Evolutionary conservation across 1,140 invertebrate species (phyloP).

Genomic region (Pseudomyrmex pallidus): DNA sequence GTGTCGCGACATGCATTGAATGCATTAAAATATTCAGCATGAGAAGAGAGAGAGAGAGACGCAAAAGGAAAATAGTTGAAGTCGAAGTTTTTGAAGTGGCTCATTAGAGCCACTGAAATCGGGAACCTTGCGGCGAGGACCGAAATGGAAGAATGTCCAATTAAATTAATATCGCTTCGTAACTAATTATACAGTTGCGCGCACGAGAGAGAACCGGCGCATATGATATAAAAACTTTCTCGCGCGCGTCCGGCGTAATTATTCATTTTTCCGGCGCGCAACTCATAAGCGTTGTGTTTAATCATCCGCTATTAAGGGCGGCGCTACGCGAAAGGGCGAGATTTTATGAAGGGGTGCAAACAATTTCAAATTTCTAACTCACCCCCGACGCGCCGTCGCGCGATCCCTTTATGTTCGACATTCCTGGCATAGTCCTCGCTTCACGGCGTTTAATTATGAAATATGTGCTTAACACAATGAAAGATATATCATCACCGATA

Average conservation of each 20-base stretch:
- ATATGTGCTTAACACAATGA: slow-evolving; percentile 72
- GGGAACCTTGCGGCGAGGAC: not conserved
- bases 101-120: not conserved
- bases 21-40: slow-evolving; percentile 7
- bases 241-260: slow-evolving; percentile 29
- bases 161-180: slow-evolving; percentile 55
- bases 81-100: not conserved
- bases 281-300: slow-evolving; percentile 58
- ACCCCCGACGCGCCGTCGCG: slow-evolving; percentile 58
- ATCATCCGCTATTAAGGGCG: slow-evolving; percentile 60
- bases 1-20: not conserved
- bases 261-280: slow-evolving; percentile 51
- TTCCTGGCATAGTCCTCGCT: slow-evolving; percentile 64
- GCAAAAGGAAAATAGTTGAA: slow-evolving; percentile 24
- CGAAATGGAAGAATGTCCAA: slow-evolving; percentile 39
- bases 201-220: not conserved
- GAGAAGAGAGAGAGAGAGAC: no score
- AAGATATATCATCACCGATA: slow-evolving; percentile 62
- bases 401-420: slow-evolving; percentile 69
- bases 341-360: slow-evolving; percentile 68
- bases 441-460: slow-evolving; percentile 72
- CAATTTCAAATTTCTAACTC: slow-evolving; percentile 72
- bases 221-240: slow-evolving; percentile 49
- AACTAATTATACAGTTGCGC: slow-evolving; percentile 45
- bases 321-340: slow-evolving; percentile 45